Conservation (phyloP, 2,113 vertebrate species). For the Callithrix jacchus region DNA sequence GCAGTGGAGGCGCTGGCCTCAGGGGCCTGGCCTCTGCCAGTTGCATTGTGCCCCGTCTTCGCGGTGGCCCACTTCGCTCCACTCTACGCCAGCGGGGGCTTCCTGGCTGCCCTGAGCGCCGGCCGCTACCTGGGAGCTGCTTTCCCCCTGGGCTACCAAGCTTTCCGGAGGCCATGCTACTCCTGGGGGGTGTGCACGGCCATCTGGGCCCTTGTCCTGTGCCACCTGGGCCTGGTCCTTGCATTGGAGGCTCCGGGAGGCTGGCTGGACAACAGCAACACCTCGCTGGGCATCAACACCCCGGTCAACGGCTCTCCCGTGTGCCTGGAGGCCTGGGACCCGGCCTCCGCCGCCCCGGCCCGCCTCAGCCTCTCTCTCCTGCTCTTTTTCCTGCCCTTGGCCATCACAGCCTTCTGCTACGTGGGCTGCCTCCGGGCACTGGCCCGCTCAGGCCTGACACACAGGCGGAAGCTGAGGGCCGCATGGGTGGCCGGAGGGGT, state of each 20-base stretch:
- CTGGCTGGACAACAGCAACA: slow-evolving; percentile 58
- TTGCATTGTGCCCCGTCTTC: slow-evolving; percentile 18
- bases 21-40: slow-evolving; percentile 62
- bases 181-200: slow-evolving; percentile 66
- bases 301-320: slow-evolving; percentile 21
- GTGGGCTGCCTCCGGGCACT: slow-evolving; percentile 74
- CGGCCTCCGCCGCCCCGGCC: neutral
- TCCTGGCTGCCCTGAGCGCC: slow-evolving; percentile 63
- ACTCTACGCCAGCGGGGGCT: neutral
- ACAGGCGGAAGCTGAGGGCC: slow-evolving; percentile 64
- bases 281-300: slow-evolving; percentile 44
- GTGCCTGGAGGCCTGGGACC: slow-evolving; percentile 77
- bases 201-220: slow-evolving; percentile 72
- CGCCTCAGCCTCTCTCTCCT: slow-evolving; percentile 70
- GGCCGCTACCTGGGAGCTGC: slow-evolving; percentile 75
- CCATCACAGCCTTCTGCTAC: slow-evolving; percentile 60
- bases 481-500: slow-evolving; percentile 71
- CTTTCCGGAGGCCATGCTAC: slow-evolving; percentile 65
- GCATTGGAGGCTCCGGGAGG: slow-evolving; percentile 48
- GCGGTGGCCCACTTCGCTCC: slow-evolving; percentile 64
- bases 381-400: slow-evolving; percentile 70
- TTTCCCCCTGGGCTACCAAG: slow-evolving; percentile 76
- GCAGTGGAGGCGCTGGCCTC: slow-evolving; percentile 63
- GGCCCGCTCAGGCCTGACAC: slow-evolving; percentile 70
- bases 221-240: slow-evolving; percentile 71